Percentiles rank a stretch among this genome's conserved stretches.
These are phyloP conservation scores for Elephantulus edwardii DNA, from an alignment of 2,113 vertebrate genomes.

Conservation along the genomic window DNA sequence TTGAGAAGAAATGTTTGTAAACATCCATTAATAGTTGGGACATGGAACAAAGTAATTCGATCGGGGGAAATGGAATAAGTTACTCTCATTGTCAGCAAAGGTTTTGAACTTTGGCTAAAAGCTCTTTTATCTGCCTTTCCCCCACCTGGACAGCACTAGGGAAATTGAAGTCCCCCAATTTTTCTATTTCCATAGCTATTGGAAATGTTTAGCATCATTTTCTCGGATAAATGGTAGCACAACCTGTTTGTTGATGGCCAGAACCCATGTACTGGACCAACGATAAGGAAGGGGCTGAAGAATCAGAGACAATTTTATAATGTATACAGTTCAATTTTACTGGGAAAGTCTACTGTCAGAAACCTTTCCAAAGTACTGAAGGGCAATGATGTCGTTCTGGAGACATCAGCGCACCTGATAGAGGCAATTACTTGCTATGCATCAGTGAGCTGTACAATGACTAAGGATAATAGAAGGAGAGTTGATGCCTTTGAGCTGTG, in stretches of 20 bases:
- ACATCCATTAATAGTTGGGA: too few species aligned
- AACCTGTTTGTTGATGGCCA: background rate
- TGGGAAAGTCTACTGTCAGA: too few species aligned
- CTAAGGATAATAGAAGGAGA: too few species aligned
- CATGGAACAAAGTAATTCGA: too few species aligned
- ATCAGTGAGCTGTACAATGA: too few species aligned
- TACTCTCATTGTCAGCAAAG: slow-evolving; percentile 17
- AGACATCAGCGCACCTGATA: too few species aligned
- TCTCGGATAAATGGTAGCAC: background rate
- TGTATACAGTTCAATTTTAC: background rate
- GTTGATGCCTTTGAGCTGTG: too few species aligned
- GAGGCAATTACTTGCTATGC: too few species aligned
- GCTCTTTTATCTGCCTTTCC: background rate
- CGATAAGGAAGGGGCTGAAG: background rate
- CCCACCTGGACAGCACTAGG: background rate
- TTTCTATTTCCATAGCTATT: slow-evolving; percentile 21
- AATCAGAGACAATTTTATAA: background rate
- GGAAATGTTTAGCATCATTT: background rate
- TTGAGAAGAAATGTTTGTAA: too few species aligned
- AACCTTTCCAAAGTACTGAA: too few species aligned
- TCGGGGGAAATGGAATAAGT: background rate
- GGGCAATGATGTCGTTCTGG: too few species aligned
- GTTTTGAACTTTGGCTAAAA: slow-evolving; percentile 12
- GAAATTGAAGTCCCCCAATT: background rate
- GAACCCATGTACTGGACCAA: background rate